Base-by-base conservation (phyloP, 2,888 invertebrate genomes). In the Myathropa florea region DNA sequence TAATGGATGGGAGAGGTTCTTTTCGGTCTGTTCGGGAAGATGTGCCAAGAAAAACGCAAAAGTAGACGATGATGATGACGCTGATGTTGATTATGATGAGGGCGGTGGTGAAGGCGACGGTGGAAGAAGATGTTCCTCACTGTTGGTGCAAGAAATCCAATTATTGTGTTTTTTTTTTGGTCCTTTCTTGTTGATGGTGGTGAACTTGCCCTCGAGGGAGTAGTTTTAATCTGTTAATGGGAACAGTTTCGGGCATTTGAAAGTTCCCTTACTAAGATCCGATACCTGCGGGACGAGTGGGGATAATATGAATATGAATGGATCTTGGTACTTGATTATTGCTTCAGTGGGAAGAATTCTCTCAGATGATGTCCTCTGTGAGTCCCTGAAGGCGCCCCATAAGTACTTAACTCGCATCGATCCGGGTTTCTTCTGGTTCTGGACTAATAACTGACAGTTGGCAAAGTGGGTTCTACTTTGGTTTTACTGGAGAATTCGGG, bases 1-100 rank as follows among this genome's bases (percentile, higher is more conserved):
- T 86, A 86, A 86, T 82, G 86, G 82, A 86, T 75, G 79, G 82
- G 59, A 78, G 57, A 73, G 30, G 72, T 67, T 81, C 73, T n/a
- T n/a, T n/a, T 61, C 64, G n/a, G 59, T 61, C 68, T 73, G 63
- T 68, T 67, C 72, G 18, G 28, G 26, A 70, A 68, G 77, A 72
- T 63, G 72, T 72, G 70, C 30, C 75, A 26, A 28, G 63, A 23
- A 64, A 55, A 57, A 57, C 30, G 78, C 28, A 75, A 9, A 57
- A 70, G 21, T 36, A 63, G 73, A 33, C 21, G 64, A 28, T 28
- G 79, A 53, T 46, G 78, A 67, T 70, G 71, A 73, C 24, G 61
- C 36, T 24, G 61, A 53, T n/a, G 77, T 24, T 46, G 46, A 46
- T 46, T 46, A 46, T 46, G 55, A 21, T 12, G 39, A 60, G 33